Conservation (phyloP, 2,888 invertebrate species). For the Zaprionus obscuricornis region DNA sequence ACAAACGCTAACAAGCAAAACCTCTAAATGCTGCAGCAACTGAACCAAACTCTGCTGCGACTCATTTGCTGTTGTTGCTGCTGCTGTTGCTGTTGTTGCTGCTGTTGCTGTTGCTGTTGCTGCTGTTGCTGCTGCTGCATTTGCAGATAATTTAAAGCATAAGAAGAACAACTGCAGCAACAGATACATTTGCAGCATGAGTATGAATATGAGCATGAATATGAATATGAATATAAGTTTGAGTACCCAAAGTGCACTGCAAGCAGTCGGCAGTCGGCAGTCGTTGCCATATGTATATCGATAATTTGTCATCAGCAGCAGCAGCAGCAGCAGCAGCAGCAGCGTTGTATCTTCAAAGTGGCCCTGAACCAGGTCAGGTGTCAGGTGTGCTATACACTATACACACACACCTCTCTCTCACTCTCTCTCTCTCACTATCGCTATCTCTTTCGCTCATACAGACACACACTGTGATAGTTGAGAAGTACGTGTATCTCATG, state of each 20-base stretch:
- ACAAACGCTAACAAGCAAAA: conserved; percentile 42
- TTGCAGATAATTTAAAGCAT: conserved; percentile 10
- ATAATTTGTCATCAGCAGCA: conserved; percentile 66
- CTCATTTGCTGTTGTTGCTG: no score
- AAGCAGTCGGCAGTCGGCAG: no score
- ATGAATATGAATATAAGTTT: no score
- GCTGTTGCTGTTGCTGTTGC: no score
- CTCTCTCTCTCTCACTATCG: neutral
- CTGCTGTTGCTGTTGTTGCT: no score
- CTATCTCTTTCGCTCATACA: conserved; percentile 7
- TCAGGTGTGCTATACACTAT: conserved; percentile 53
- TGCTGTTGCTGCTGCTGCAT: no score
- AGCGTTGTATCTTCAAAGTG: conserved; percentile 37
- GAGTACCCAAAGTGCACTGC: no score
- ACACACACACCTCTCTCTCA: neutral
- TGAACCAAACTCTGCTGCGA: neutral
- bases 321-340: no score
- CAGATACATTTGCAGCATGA: conserved; percentile 36
- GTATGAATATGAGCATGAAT: no score
- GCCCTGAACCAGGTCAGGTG: conserved; percentile 75
- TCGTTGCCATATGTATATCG: no score
- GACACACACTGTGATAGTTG: conserved; percentile 18
- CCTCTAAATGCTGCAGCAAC: conserved; percentile 28
- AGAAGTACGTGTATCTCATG: conserved; percentile 45
- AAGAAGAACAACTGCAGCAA: neutral